Conservation (phyloP, 1,140 invertebrate genomes). For the Asbolus verrucosus region DNA sequence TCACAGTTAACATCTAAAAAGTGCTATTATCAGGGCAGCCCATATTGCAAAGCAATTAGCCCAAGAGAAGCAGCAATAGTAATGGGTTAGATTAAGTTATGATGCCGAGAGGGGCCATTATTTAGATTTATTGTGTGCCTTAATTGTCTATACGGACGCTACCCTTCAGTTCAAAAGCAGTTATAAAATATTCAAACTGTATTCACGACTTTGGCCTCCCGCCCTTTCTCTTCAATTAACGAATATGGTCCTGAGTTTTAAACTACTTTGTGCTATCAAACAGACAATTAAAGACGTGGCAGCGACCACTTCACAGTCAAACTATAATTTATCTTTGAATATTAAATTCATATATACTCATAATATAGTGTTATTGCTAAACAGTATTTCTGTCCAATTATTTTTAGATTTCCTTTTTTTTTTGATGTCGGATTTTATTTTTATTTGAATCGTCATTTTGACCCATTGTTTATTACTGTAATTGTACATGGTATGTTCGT, state of each 20-base stretch:
- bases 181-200: constrained; percentile 54
- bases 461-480: too few relatives aligned
- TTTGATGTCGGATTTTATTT: too few relatives aligned
- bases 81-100: constrained; percentile 51
- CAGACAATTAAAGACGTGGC: constrained; percentile 12
- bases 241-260: constrained; percentile 15
- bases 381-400: too few relatives aligned
- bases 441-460: too few relatives aligned
- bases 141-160: constrained; percentile 54
- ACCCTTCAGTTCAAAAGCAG: constrained; percentile 49
- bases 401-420: too few relatives aligned
- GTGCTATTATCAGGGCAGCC: constrained; percentile 32
- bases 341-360: too few relatives aligned
- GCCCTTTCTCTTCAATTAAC: constrained; percentile 37
- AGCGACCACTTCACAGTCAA: too few relatives aligned
- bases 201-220: constrained; percentile 42
- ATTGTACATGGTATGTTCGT: too few relatives aligned
- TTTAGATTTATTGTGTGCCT: constrained; percentile 53
- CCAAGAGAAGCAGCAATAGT: constrained; percentile 30
- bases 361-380: too few relatives aligned
- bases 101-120: constrained; percentile 47
- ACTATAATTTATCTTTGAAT: too few relatives aligned
- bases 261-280: constrained; percentile 10
- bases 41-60: constrained; percentile 52
- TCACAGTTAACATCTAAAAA: constrained; percentile 46